Percentiles rank a stretch among this genome's conserved stretches.
Evolutionary conservation across 2,113 vertebrate genomes (phyloP).

Genomic region (Tenebrosternarchus preto): DNA sequence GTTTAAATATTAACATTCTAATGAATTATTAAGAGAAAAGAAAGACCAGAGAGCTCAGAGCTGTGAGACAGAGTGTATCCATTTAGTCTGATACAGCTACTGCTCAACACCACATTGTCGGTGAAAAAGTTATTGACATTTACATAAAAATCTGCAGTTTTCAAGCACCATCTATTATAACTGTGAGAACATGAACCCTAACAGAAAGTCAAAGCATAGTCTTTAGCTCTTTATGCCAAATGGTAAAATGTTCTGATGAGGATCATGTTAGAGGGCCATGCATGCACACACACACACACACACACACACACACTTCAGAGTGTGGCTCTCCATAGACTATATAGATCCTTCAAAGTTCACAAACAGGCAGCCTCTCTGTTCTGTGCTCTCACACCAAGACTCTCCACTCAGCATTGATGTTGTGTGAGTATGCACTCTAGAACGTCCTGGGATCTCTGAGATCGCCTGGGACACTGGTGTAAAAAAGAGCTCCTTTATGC

Average conservation of each 20-base stretch:
- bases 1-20: constrained; percentile 63
- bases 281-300: constrained; percentile 12
- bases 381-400: constrained; percentile 37
- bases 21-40: constrained; percentile 64
- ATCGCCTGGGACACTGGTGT: background rate
- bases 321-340: background rate
- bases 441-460: background rate
- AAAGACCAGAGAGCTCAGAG: constrained; percentile 39
- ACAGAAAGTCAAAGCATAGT: background rate
- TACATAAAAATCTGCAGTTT: constrained; percentile 14
- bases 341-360: constrained; percentile 26
- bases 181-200: constrained; percentile 1
- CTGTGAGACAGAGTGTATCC: constrained; percentile 53
- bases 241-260: background rate
- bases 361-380: constrained; percentile 6
- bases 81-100: constrained; percentile 8
- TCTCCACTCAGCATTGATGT: constrained; percentile 9
- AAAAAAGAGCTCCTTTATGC: constrained; percentile 17
- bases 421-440: background rate
- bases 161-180: background rate
- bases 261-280: too few relatives aligned
- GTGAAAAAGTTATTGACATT: background rate
- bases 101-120: background rate
- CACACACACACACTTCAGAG: too few relatives aligned
- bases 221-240: background rate